Evolutionary conservation across 2,888 invertebrate species (phyloP).

Genomic region (Podotricha telesiphe): DNA sequence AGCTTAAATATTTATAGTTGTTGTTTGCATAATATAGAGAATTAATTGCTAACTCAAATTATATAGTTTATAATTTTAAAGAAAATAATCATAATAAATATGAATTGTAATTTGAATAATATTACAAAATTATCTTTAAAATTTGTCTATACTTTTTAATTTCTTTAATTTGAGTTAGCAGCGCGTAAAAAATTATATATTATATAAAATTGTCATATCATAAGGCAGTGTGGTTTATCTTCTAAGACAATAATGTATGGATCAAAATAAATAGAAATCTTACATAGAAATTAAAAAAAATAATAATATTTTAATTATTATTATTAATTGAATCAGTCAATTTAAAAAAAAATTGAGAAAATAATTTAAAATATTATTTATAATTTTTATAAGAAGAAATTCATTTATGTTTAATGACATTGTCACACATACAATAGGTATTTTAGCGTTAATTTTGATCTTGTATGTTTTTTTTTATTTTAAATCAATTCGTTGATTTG

Average conservation of each 20-base stretch:
- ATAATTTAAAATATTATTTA: neutral
- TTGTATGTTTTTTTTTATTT: neutral
- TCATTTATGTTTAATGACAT: neutral
- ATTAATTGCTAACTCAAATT: too few relatives aligned
- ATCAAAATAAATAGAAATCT: neutral
- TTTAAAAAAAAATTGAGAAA: neutral
- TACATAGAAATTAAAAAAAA: neutral
- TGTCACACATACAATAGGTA: neutral
- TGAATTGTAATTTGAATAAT: too few relatives aligned
- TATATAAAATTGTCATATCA: conserved; percentile 5
- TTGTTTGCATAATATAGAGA: too few relatives aligned
- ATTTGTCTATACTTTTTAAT: too few relatives aligned
- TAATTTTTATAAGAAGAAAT: neutral
- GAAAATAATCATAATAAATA: too few relatives aligned
- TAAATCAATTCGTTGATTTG: conserved; percentile 15
- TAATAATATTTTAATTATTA: neutral
- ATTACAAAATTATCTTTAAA: too few relatives aligned
- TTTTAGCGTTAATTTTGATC: neutral
- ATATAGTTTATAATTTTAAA: too few relatives aligned
- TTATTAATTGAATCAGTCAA: too few relatives aligned
- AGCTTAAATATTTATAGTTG: too few relatives aligned
- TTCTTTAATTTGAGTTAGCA: too few relatives aligned
- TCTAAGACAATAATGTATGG: neutral
- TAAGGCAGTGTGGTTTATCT: conserved; percentile 25
- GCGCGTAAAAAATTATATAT: neutral